Evolutionary conservation across 1,140 invertebrate genomes (phyloP), one percentile per base, ranked within the genome.

Genomic region (Trichonephila clavata): DNA sequence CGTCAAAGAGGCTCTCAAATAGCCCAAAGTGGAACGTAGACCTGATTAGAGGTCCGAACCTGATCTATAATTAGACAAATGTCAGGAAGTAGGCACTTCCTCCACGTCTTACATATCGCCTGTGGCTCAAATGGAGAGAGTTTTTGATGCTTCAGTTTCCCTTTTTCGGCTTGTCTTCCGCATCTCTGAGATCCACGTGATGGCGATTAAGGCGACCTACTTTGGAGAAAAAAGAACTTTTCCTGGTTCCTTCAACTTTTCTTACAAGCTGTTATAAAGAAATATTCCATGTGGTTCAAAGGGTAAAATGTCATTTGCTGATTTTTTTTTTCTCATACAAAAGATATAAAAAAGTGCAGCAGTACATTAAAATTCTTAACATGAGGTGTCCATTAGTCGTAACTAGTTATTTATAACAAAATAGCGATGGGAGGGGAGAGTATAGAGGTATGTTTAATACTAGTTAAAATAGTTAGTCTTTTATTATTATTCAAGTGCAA

Each of bases 61-160:
- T 8, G 10, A 20, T 84, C 57, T 84, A 84, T 57, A 84, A 84
- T 84, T 84, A 84, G 81, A 84, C 21, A 2, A 16, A 50, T 16
- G 81, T 21, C 50, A 84, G 81, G 81, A 84, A 84, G 81, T 84
- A 57, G 13, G 16, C 81, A 59, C 43, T 84, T 84, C 81, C 81
- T 84, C 81, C 57, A 59, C 8, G 65, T 27, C 65, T 27, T 27
- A 14, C 21, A 24, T 24, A 24, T 68, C 27, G 81, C 81, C 81
- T 32, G 2, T 3, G n/a, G 81, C 43, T 13, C 4, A 84, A 27
- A 24, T 8, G 57, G 39, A 50, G 81, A 50, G 81, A n/a, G 39
- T 68, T 84, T 57, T 59, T 81, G 32, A 43, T 59, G 81, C 27
- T 77, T 77, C 71, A 32, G 27, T 77, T 77, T 59, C 81, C 43